phyloP scores from a whole-genome alignment of 2,113 vertebrate species.

The Saccopteryx bilineata region DNA sequence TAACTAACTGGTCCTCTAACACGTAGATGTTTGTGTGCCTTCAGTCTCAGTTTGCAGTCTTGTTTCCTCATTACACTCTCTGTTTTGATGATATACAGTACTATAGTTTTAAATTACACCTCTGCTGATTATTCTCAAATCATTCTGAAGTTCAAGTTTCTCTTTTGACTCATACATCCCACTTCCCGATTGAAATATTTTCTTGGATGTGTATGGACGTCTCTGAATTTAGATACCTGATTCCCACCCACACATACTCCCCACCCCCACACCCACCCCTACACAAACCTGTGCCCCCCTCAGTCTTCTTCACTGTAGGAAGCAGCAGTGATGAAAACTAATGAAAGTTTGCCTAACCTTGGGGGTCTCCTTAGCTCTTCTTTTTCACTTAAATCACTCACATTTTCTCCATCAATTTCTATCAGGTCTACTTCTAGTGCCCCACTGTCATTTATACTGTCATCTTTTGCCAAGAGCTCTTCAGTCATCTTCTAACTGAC shows the following conservation, averaged over 20 bases:
- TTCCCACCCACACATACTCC: not conserved
- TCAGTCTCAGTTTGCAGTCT: not conserved
- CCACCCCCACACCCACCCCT: no score
- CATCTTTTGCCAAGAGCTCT: not conserved
- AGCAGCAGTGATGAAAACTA: not conserved
- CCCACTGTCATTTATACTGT: not conserved
- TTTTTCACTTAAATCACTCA: not conserved
- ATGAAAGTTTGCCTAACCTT: not conserved
- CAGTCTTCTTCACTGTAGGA: not conserved
- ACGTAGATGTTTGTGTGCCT: not conserved
- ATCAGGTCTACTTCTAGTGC: not conserved
- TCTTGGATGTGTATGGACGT: not conserved
- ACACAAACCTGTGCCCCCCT: not conserved
- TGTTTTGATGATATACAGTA: not conserved
- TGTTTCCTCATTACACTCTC: not conserved
- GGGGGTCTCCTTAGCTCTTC: not conserved
- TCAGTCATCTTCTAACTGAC: not conserved
- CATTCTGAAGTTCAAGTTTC: not conserved
- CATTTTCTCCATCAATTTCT: not conserved
- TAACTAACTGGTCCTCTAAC: not conserved
- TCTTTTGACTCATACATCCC: not conserved
- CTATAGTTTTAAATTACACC: not conserved
- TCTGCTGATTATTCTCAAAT: constrained; percentile 12
- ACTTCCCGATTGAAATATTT: not conserved
- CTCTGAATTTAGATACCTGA: constrained; percentile 2